Evolutionary conservation across 2,797 vertebrate species (phyloP), one percentile per base, ranked within the genome.

Genomic region (Carapus acus): DNA sequence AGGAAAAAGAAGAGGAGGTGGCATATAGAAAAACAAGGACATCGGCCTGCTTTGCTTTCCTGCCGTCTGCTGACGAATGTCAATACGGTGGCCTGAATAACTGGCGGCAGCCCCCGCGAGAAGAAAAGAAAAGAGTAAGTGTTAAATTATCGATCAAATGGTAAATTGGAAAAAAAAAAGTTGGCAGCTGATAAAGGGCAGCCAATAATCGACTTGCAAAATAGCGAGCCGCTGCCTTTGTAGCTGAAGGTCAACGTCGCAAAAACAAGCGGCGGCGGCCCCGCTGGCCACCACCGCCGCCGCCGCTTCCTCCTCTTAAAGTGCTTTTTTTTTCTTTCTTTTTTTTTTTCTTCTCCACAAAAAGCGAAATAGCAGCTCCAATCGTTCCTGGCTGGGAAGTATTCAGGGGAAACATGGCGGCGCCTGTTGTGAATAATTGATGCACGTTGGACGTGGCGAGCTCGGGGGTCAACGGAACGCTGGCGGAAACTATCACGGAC

Each of bases 351-450:
- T 49, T 43, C 49, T 49, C 9, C 24, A 66, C 63, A 54, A 27
- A 65, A 65, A 80, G 68, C 68, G 65, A 85, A 86, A 88, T 84
- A 82, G 87, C 82, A 84, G 46, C 43, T 58, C 66, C 69, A 76
- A 74, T 80, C 65, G 71, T 53, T 72, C 63, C 62, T 36, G 42
- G 52, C 54, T 52, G 58, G 62, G 74, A 79, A 20, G 12, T 68
- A 76, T 69, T 79, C 59, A 77, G 56, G 77, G 21, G 49, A 65
- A 77, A 75, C 74, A 67, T 68, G 57, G 63, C 60, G 63, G 58
- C 55, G 52, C 68, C 72, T 55, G 66, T 55, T 42, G 49, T 86
- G 76, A 85, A 88, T 81, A 82, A 83, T 83, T 73, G 65, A 85
- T 81, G 58, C 61, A 59, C 66, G 64, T 70, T 75, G 55, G 49